Evolutionary conservation across 2,888 invertebrate genomes (phyloP).

Genomic region (Brachycybe producta): DNA sequence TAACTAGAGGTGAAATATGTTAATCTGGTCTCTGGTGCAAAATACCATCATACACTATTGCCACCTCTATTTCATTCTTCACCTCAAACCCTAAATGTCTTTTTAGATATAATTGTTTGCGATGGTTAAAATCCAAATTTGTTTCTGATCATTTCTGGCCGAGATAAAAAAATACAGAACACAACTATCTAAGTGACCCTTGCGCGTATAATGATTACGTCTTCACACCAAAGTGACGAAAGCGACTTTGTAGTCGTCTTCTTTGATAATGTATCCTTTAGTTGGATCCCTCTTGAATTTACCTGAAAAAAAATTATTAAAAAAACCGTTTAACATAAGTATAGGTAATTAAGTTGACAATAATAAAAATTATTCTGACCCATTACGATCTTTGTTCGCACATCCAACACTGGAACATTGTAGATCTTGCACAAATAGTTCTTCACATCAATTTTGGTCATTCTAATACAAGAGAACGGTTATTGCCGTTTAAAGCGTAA

Average conservation of each 20-base stretch:
- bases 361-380: constrained; percentile 40
- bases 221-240: constrained; percentile 58
- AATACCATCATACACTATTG: too few relatives aligned
- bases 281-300: constrained; percentile 43
- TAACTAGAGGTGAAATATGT: too few relatives aligned
- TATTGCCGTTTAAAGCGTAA: too few relatives aligned
- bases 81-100: too few relatives aligned
- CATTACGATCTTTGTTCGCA: constrained; percentile 57
- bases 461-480: too few relatives aligned
- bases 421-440: constrained; percentile 96
- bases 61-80: too few relatives aligned
- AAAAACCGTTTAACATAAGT: neutral
- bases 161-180: too few relatives aligned
- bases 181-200: neutral
- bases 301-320: constrained; percentile 26
- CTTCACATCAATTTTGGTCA: constrained; percentile 78
- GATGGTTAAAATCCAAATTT: too few relatives aligned
- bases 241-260: constrained; percentile 68
- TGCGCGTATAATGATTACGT: too few relatives aligned
- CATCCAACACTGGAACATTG: constrained; percentile 60
- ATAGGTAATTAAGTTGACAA: neutral
- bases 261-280: constrained; percentile 57
- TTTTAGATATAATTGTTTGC: too few relatives aligned
- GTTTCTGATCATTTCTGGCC: too few relatives aligned
- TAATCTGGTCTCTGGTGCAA: too few relatives aligned